Percentiles rank a stretch among this genome's conserved stretches.
phyloP scores from a whole-genome alignment of 2,113 vertebrate species.

The Scomber scombrus region DNA sequence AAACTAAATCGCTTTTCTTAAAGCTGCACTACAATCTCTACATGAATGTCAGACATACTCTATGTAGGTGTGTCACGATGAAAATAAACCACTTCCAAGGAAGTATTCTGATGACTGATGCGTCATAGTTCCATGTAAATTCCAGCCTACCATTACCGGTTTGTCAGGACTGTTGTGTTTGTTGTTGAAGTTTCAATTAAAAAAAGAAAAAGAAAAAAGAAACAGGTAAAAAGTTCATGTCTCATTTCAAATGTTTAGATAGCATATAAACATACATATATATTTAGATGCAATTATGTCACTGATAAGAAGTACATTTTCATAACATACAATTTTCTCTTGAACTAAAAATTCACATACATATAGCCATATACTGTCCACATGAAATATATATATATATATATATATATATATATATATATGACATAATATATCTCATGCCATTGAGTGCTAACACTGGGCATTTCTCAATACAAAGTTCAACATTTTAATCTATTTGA shows the following conservation, averaged over 20 bases:
- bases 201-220: neutral
- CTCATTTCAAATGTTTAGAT: neutral
- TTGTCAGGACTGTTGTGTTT: conserved; percentile 3
- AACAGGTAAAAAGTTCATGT: neutral
- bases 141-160: neutral
- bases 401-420: too few species aligned
- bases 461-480: too few species aligned
- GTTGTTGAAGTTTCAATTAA: neutral
- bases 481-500: neutral
- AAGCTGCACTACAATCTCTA: too few species aligned
- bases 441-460: too few species aligned
- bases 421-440: too few species aligned
- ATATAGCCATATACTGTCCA: neutral
- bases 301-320: neutral
- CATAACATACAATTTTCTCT: neutral
- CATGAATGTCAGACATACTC: neutral
- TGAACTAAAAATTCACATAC: neutral
- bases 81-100: neutral
- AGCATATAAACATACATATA: neutral
- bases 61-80: neutral
- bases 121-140: neutral
- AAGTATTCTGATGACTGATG: neutral
- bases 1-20: too few species aligned
- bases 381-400: too few species aligned
- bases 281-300: neutral